Evolutionary conservation across 2,113 vertebrate genomes (phyloP), one percentile per base, ranked within the genome.

Genomic region (Planiliza haematocheilus): DNA sequence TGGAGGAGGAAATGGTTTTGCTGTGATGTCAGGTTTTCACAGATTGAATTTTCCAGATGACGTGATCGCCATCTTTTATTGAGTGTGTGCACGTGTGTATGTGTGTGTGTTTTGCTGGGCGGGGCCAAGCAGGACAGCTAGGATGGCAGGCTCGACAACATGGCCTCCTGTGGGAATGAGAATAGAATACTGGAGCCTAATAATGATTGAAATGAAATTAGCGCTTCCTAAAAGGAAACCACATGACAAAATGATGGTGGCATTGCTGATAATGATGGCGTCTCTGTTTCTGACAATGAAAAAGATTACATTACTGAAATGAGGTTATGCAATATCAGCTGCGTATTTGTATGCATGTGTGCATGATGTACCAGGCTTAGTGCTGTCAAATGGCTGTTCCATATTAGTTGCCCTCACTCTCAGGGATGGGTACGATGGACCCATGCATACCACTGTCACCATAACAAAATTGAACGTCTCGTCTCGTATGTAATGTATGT

Each of bases 11-110:
- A 80, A 12, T 71, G 51, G 60, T 68, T 61, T 48, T 4, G 3
- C 18, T 78, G 63, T 73, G 75, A 86, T 42, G 75, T 81, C 79
- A 74, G 48, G 63, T 42, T 69, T 68, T 81, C 70, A 58, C 56
- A 3, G 51, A 68, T 71, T 68, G 12, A 65, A 82, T 73, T 77
- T 83, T 81, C 79, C 78, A 79, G 73, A 77, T 48, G 66, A 77
- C 3, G 10, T 20, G 58, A 83, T 84, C 52, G 42, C 57, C 36
- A 45, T 77, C 17, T 45, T 45, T 64, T 43, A 36, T 52, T 38
- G 17, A 4, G 34, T 37, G 6, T 10, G 45, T 60, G 34, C 30
- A 4, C 8, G 39, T 60, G 53, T 42, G 18, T 30, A 7, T 52
- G 37, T 17, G 41, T 34, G 30, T 8, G 49, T 13, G 57, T 45